Evolutionary conservation across 2,797 vertebrate genomes (phyloP).

Genomic region (Rousettus madagascariensis): DNA sequence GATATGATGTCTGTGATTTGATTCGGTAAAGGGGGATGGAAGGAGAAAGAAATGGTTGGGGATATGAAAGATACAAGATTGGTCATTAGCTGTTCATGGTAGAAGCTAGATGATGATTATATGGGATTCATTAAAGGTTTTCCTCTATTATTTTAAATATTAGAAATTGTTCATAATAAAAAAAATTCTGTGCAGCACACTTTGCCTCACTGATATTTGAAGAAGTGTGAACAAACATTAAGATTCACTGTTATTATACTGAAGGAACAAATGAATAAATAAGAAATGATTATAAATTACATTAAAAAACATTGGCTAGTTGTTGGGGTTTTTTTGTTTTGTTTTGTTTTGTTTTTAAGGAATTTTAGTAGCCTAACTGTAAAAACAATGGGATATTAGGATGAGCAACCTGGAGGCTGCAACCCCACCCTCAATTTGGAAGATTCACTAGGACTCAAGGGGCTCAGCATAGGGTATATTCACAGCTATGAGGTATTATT

Average conservation of each 20-base stretch:
- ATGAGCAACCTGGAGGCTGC: neutral
- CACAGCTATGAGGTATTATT: neutral
- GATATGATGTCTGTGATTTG: neutral
- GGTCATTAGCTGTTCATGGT: neutral
- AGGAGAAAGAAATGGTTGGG: neutral
- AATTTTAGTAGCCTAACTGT: neutral
- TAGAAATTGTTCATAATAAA: neutral
- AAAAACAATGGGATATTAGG: neutral
- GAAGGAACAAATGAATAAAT: neutral
- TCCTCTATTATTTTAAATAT: neutral
- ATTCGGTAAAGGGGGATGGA: neutral
- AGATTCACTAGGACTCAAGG: neutral
- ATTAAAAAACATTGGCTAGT: neutral
- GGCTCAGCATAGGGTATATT: neutral
- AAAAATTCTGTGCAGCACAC: neutral
- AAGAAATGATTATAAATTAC: conserved; percentile 7
- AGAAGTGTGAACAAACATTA: neutral
- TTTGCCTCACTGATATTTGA: neutral
- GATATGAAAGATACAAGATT: neutral
- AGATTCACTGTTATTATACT: neutral
- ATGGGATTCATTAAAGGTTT: neutral
- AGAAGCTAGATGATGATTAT: neutral
- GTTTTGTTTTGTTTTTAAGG: neutral
- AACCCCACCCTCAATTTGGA: neutral
- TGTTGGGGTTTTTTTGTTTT: neutral